These are phyloP conservation scores for Helarctos malayanus DNA, from an alignment of 2,797 vertebrate species.

Conservation along the genomic window DNA sequence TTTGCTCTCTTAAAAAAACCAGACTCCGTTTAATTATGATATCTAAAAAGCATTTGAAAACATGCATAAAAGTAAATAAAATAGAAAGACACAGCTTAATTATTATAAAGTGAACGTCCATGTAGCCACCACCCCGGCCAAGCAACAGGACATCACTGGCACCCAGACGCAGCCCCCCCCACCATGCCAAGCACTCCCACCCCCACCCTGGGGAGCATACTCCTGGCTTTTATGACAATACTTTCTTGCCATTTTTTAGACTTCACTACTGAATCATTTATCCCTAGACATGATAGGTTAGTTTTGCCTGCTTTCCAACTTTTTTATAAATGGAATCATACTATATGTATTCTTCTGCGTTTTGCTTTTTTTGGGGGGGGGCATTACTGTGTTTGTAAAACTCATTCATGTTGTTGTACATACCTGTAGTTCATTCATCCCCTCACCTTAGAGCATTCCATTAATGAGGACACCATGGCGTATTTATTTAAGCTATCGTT, in stretches of 20 bases:
- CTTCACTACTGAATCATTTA: background rate
- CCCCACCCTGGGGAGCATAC: no score
- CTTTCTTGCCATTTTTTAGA: background rate
- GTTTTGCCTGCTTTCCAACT: background rate
- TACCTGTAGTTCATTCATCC: background rate
- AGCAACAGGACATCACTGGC: background rate
- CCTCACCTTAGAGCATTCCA: background rate
- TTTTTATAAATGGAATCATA: slow-evolving; percentile 21
- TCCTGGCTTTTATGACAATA: background rate
- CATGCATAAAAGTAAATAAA: background rate
- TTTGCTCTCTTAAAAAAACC: background rate
- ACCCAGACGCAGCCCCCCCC: accelerated
- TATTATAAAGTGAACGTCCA: background rate
- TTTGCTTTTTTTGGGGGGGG: background rate
- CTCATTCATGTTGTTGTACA: background rate
- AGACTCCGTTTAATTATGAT: background rate
- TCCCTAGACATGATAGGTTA: background rate
- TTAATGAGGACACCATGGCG: background rate
- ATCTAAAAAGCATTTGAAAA: slow-evolving; percentile 1
- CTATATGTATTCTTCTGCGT: background rate
- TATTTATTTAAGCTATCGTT: background rate
- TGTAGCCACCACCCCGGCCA: background rate
- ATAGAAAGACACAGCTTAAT: background rate
- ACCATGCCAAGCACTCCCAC: background rate
- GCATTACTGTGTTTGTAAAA: background rate